Evolutionary conservation across 2,888 invertebrate species (phyloP).

Genomic region (Rotaria macrura): DNA sequence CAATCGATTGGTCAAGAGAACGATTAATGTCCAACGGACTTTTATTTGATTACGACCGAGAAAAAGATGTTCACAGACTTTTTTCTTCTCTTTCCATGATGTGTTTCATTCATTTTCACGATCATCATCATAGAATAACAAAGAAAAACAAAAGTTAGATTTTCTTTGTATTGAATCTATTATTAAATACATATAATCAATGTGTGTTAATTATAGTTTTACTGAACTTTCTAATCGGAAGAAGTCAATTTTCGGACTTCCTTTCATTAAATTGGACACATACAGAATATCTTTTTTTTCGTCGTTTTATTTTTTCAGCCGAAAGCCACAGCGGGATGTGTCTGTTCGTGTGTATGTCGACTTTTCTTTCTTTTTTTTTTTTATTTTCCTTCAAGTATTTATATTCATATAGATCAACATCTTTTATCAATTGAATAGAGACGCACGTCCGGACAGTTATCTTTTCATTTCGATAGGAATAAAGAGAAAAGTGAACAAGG

Average conservation of each 20-base stretch:
- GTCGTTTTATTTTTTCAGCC: background rate
- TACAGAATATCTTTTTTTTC: background rate
- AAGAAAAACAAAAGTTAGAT: background rate
- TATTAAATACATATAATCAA: background rate
- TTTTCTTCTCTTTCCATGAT: background rate
- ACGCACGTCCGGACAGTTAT: background rate
- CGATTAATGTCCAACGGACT: constrained; percentile 1
- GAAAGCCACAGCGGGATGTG: background rate
- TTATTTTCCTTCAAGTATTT: background rate
- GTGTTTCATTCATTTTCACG: background rate
- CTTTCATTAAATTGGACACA: background rate
- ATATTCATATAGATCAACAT: background rate
- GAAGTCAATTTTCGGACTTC: constrained; percentile 8
- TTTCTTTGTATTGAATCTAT: background rate
- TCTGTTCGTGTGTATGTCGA: background rate
- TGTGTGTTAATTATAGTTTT: background rate
- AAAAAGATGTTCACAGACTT: background rate
- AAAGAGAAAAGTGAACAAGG: background rate
- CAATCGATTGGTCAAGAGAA: background rate
- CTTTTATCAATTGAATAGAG: background rate
- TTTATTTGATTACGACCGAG: background rate
- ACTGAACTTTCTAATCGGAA: background rate
- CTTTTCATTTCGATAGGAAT: background rate
- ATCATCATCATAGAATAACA: background rate
- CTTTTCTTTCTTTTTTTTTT: background rate